Base-by-base conservation (phyloP, 2,113 vertebrate species). In the Barnardius zonarius region DNA sequence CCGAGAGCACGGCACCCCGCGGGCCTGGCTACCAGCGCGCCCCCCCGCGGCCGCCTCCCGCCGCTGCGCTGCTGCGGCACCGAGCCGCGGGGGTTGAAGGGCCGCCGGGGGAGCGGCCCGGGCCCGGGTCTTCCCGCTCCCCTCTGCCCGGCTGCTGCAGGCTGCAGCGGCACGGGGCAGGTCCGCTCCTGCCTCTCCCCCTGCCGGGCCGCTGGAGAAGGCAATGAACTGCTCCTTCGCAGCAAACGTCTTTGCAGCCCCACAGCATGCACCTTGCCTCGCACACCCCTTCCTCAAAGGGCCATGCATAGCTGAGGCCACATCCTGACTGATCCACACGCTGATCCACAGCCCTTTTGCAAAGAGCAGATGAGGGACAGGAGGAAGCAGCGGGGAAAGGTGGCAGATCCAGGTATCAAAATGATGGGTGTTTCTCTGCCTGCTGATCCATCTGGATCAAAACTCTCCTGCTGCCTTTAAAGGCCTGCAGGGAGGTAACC, bases 141-240 rank as follows among this genome's bases (percentile, higher is more conserved):
- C 3, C 37, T 31, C 41, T 28, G 55, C 27, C 54, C 48, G 17
- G 27, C 37, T 20, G 66, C 19, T 11, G 39, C 63, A 5, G 59
- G 44, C 62, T 39, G 70, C 39, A 14, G 39, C 10, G 27, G n/a
- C 24, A 11, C 64, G 13, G 35, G 35, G 37, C 66, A 2, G 18
- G 13, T 4, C 9, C 43, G 17, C 37, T 10, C 7, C 69, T 6
- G 86, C 49, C 46, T 17, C 20, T 10, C 4, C 11, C n/a, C 44
- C 2, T 8, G n/a, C 48, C 37, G 3, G 61, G 23, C 18, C 11
- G 23, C 70, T 17, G 63, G 19, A 13, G 30, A 13, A 7, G 23
- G 69, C 39, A 23, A 0, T 0, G 25, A 33, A 25, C 35, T 4
- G 51, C 46, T n/a, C 37, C 10, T 30, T 4, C 0, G 30, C 33